Percentiles rank a stretch among this genome's conserved stretches.
Evolutionary conservation across 2,888 invertebrate genomes (phyloP).

Genomic region (Lasioglossum vierecki): DNA sequence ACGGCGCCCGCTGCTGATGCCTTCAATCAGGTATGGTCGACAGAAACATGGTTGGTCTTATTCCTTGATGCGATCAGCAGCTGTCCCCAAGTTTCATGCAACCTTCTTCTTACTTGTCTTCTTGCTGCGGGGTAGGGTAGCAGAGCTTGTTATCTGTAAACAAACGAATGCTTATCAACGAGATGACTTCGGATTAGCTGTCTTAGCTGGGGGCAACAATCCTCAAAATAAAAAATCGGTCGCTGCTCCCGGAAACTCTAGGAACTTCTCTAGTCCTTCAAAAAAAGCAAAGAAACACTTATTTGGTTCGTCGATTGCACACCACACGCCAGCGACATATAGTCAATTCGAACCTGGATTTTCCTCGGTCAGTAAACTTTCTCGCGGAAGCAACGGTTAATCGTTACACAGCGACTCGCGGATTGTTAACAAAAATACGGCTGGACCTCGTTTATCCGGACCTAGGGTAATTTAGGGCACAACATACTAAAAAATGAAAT

Average conservation of each 20-base stretch:
- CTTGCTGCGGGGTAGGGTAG: slow-evolving; percentile 90
- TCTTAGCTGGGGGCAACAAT: background rate
- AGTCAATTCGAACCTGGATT: background rate
- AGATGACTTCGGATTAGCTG: background rate
- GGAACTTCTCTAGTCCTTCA: no score
- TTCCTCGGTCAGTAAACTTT: background rate
- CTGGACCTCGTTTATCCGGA: background rate
- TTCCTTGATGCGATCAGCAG: slow-evolving; percentile 78
- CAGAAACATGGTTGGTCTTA: slow-evolving; percentile 67
- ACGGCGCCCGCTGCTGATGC: slow-evolving; percentile 61
- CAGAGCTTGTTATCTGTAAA: slow-evolving; percentile 88
- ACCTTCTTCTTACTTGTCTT: slow-evolving; percentile 89
- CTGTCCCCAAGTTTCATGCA: slow-evolving; percentile 78
- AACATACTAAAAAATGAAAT: background rate
- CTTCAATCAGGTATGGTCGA: slow-evolving; percentile 24
- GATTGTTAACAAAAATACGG: background rate
- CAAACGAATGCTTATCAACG: slow-evolving; percentile 74
- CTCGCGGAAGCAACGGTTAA: slow-evolving; percentile 3
- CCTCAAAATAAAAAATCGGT: slow-evolving; percentile 14
- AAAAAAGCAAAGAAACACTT: background rate
- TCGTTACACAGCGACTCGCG: background rate
- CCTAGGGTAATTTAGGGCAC: background rate
- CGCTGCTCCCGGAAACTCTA: background rate
- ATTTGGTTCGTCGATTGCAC: background rate
- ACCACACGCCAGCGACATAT: slow-evolving; percentile 10